Base-by-base conservation (phyloP, 2,113 vertebrate species). In the Hiodon alosoides region DNA sequence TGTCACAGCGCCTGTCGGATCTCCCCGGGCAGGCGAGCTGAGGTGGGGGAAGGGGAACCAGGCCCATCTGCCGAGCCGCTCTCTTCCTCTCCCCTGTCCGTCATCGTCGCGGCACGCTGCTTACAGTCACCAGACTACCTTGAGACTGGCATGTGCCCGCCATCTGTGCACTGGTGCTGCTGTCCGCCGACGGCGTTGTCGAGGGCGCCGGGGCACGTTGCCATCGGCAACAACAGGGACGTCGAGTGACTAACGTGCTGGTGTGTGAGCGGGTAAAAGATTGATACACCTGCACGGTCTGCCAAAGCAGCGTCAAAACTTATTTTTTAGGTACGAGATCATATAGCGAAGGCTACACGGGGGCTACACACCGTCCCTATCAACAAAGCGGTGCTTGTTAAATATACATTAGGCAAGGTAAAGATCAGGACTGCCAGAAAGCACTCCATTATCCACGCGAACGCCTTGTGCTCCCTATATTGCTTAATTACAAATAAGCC, bases 1-100 rank as follows among this genome's bases (percentile, higher is more conserved):
- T 90, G 90, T 90, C 89, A 90, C 77, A 80, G 79, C 81, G 67
- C 69, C 77, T 88, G 85, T 80, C 83, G 85, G 80, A 87, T 83
- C 87, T 85, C 83, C 4, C 76, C 70, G 81, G 87, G 84, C 80
- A 81, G 81, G 17, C 79, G 2, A 77, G 55, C 84, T 83, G 81
- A 77, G 74, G 84, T 82, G 31, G 31, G 31, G 31, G 31, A 31
- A 31, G 31, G 31, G 84, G 89, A 86, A 86, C 75, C 81, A 85
- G 78, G 75, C 82, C 89, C 91, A 90, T 91, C 91, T 90, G 91
- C 82, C 86, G 77, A 1, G 60, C 79, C 85, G 79, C 67, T 14
- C 69, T 62, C 31, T 46, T 16, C 48, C 68, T 74, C 48, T n/a
- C 70, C 77, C 81, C 73, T 72, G 72, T 75, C 73, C 16, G 75